Evolutionary conservation across 2,113 vertebrate species (phyloP), one percentile per base, ranked within the genome.

Genomic region (Pseudorasbora parva): DNA sequence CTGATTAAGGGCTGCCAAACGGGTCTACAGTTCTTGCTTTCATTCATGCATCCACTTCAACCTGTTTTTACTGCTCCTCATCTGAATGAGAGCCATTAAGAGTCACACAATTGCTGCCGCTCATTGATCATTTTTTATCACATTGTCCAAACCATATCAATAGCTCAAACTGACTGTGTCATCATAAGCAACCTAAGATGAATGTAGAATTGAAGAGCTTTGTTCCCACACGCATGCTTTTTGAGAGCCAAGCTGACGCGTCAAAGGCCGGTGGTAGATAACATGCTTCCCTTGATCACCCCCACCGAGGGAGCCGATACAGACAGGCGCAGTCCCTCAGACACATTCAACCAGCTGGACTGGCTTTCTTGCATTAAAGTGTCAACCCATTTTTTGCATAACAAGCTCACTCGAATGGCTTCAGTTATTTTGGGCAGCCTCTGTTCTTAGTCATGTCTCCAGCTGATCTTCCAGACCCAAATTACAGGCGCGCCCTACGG

Each of bases 381-480:
- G 87, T 90, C 88, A 91, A 89, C 87, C 77, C 90, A n/a, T 89
- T 91, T 89, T 87, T 86, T 92, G 89, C 91, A 92, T 91, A 92
- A 92, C 92, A 90, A 92, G 89, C 89, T 86, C 85, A 84, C 86
- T 92, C 88, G 91, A 90, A 90, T 91, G 91, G 86, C 85, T 88
- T 92, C 89, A 91, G 91, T 92, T 92, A 89, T 92, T 93, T 92
- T 90, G 88, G 87, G 85, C 88, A 87, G 88, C 78, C 84, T 90
- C 89, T 90, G 86, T 91, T 72, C 41, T 60, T 59, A 54, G 27
- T 59, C 73, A 64, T 51, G 68, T 77, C 66, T 66, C 66, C 78
- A 74, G 72, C 57, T 81, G 84, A 86, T 78, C 78, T 47, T 59
- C 69, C 9, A 73, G 51, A 77, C 74, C 75, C 25, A 83, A 66